Evolutionary conservation across 2,888 invertebrate genomes (phyloP).

Genomic region (Steinernema scapterisci): DNA sequence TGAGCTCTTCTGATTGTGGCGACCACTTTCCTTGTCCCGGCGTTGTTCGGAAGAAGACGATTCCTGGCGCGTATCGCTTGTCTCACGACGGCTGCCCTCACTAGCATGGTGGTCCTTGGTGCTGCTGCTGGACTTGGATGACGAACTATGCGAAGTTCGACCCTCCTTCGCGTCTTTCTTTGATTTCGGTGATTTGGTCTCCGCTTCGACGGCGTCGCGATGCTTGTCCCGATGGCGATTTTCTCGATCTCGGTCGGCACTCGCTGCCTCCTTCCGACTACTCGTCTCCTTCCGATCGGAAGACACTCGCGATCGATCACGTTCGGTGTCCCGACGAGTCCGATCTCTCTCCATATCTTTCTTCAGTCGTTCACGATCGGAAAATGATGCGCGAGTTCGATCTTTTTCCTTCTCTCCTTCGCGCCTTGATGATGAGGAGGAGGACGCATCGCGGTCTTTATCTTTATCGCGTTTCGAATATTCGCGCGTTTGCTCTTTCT

Average conservation of each 20-base stretch:
- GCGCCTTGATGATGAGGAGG: slow-evolving; percentile 20
- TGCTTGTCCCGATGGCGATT: slow-evolving; percentile 29
- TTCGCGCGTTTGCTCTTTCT: slow-evolving; percentile 23
- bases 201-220: slow-evolving; percentile 25
- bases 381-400: slow-evolving; percentile 31
- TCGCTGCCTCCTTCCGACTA: slow-evolving; percentile 16
- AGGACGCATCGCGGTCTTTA: slow-evolving; percentile 23
- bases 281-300: slow-evolving; percentile 24
- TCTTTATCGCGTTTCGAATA: slow-evolving; percentile 29
- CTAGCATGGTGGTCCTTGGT: background rate
- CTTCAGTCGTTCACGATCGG: slow-evolving; percentile 16
- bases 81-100: slow-evolving; percentile 24
- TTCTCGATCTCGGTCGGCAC: slow-evolving; percentile 29
- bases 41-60: background rate
- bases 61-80: slow-evolving; percentile 29
- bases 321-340: slow-evolving; percentile 24
- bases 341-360: slow-evolving; percentile 32
- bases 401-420: slow-evolving; percentile 28
- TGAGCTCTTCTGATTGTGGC: slow-evolving; percentile 6
- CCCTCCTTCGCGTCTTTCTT: slow-evolving; percentile 22
- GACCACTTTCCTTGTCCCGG: slow-evolving; percentile 14
- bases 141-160: slow-evolving; percentile 12
- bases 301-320: slow-evolving; percentile 29
- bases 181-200: slow-evolving; percentile 18
- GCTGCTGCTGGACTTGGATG: slow-evolving; percentile 31